These are phyloP conservation scores for Lerema accius DNA, from an alignment of 1,140 invertebrate species.

Conservation along the genomic window DNA sequence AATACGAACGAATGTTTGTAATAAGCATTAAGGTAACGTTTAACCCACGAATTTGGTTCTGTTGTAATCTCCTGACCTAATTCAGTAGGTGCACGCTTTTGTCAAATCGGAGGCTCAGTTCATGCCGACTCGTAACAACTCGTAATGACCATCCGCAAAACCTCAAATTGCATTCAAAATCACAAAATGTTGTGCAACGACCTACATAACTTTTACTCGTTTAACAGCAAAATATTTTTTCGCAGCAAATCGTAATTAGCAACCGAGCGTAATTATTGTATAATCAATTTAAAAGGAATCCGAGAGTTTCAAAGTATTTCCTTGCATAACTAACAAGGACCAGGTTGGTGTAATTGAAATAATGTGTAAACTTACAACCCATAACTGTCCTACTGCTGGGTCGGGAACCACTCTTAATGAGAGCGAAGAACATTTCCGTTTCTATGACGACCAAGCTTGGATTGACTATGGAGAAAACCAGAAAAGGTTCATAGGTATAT, in stretches of 20 bases:
- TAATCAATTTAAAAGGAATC: constrained; percentile 14
- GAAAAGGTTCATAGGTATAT: no score
- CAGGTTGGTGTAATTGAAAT: no score
- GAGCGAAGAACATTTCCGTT: no score
- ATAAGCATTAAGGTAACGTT: constrained; percentile 8
- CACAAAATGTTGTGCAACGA: constrained; percentile 22
- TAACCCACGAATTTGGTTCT: constrained; percentile 2
- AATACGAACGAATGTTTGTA: background rate
- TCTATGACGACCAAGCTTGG: no score
- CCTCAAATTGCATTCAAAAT: constrained; percentile 15
- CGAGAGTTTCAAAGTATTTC: background rate
- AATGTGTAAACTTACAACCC: no score
- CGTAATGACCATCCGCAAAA: constrained; percentile 14
- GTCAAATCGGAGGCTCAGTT: background rate
- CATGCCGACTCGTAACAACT: constrained; percentile 1
- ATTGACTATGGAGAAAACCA: no score
- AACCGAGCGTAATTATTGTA: constrained; percentile 11
- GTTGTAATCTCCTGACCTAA: constrained; percentile 12
- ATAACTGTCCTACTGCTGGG: no score
- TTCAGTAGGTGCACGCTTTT: constrained; percentile 6
- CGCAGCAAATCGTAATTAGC: constrained; percentile 25
- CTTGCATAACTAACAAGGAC: background rate
- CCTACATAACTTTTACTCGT: constrained; percentile 30
- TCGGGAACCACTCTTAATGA: no score
- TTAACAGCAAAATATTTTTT: constrained; percentile 14